Evolutionary conservation across 37 sponge, comb jelly and placozoan genomes (phyloP).

Genomic region (Beroe forskalii): DNA sequence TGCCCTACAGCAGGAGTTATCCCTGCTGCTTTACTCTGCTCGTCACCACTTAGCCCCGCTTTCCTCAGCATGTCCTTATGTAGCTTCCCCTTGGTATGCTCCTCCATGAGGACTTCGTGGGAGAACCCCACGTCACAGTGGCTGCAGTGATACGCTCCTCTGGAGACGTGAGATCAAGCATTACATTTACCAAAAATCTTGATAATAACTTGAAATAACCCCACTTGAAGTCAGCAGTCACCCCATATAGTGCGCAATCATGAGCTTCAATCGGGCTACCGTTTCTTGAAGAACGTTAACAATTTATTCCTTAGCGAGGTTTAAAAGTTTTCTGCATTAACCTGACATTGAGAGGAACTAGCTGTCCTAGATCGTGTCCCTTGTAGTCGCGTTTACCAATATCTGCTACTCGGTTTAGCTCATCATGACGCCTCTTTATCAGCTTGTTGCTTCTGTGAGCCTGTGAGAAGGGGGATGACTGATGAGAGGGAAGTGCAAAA

Average conservation of each 20-base stretch:
- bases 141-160: background rate
- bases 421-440: background rate
- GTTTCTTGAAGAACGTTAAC: background rate
- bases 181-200: too few species aligned
- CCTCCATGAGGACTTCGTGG: background rate
- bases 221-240: too few species aligned
- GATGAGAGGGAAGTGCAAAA: too few species aligned
- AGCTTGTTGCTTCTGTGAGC: background rate
- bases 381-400: background rate
- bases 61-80: background rate
- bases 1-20: too few species aligned
- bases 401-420: constrained; percentile 18
- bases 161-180: background rate
- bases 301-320: background rate
- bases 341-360: background rate
- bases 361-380: background rate
- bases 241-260: background rate
- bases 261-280: too few species aligned
- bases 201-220: too few species aligned
- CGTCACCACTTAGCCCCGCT: background rate
- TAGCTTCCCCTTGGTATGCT: background rate
- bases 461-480: background rate
- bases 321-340: background rate
- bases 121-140: background rate
- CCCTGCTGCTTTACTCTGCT: too few species aligned